Evolutionary conservation across 2,113 vertebrate genomes (phyloP).

Genomic region (Eubucco bourcierii): DNA sequence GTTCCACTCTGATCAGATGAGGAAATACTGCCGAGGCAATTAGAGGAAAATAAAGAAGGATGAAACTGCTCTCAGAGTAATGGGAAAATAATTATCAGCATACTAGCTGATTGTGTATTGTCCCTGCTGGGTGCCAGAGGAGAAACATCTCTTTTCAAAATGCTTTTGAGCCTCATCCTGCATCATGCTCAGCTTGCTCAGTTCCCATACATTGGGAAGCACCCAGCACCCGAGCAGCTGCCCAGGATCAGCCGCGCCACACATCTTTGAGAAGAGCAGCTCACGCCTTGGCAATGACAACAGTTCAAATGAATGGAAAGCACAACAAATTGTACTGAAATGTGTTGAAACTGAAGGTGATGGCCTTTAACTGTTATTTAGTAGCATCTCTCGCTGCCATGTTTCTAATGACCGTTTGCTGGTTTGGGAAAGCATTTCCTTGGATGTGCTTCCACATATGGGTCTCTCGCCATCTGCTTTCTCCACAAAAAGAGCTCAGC

Average conservation of each 20-base stretch:
- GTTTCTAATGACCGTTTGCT: not conserved
- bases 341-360: not conserved
- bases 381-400: fast-evolving
- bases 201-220: not conserved
- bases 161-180: not conserved
- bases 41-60: slow-evolving; percentile 36
- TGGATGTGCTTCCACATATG: not conserved
- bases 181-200: not conserved
- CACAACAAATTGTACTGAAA: not conserved
- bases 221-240: not conserved
- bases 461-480: not conserved
- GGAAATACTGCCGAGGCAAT: slow-evolving; percentile 17
- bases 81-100: slow-evolving; percentile 47
- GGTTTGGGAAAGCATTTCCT: not conserved
- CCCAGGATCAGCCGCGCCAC: not conserved
- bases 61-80: slow-evolving; percentile 27
- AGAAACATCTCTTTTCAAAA: slow-evolving; percentile 23
- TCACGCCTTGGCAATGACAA: not conserved
- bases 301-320: not conserved
- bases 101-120: not conserved
- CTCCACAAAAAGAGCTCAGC: not conserved
- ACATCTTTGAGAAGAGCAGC: not conserved
- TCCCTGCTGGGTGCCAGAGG: not conserved
- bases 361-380: not conserved
- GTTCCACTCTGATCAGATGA: not conserved